Evolutionary conservation across 2,888 invertebrate species (phyloP).

Genomic region (Andrena dorsata): DNA sequence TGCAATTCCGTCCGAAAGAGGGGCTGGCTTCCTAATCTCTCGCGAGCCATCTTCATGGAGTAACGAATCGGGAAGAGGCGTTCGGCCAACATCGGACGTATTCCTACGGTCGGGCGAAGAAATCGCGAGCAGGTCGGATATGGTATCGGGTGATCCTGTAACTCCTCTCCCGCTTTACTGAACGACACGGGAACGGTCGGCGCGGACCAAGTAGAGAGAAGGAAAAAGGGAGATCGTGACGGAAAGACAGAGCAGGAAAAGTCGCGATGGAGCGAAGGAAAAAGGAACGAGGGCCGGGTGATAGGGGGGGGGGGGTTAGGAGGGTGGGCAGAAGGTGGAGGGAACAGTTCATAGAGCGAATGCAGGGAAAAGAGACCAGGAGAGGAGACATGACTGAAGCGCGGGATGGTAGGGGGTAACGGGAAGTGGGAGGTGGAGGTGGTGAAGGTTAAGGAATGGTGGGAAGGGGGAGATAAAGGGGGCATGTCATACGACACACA

Average conservation of each 20-base stretch:
- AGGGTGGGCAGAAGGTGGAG: background rate
- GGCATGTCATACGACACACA: conserved; percentile 73
- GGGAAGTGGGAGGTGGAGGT: conserved; percentile 56
- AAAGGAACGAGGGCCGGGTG: background rate
- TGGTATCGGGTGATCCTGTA: conserved; percentile 66
- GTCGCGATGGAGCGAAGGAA: background rate
- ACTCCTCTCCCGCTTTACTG: conserved; percentile 53
- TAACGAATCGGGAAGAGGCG: conserved; percentile 39
- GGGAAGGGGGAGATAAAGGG: conserved; percentile 52
- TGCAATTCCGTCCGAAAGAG: conserved; percentile 23
- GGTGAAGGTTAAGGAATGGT: conserved; percentile 41
- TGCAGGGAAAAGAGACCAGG: conserved; percentile 4
- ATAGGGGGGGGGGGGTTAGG: background rate
- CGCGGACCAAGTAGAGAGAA: conserved; percentile 44
- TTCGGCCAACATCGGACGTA: conserved; percentile 48
- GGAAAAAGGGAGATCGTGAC: conserved; percentile 52
- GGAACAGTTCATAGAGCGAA: conserved; percentile 33
- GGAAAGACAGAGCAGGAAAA: conserved; percentile 17
- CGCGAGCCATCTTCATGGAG: conserved; percentile 14
- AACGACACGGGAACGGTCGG: conserved; percentile 47
- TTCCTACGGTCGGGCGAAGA: conserved; percentile 42
- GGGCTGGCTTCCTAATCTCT: conserved; percentile 41
- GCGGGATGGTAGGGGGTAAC: conserved; percentile 39
- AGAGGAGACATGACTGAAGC: conserved; percentile 12
- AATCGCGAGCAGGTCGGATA: conserved; percentile 60